These are phyloP conservation scores for Helleia helle DNA, from an alignment of 2,888 invertebrate species.

Conservation along the genomic window DNA sequence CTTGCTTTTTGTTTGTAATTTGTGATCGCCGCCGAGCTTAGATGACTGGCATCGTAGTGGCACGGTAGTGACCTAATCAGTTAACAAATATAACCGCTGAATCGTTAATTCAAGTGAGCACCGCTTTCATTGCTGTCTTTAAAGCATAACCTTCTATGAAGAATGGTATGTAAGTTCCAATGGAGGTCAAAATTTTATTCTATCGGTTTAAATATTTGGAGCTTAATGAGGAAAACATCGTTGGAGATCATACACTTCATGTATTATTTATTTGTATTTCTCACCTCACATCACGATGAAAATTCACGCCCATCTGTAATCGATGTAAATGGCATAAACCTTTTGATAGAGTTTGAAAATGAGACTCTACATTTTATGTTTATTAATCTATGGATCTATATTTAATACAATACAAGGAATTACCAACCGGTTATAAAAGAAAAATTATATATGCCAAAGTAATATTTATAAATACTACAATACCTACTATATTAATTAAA, in stretches of 20 bases:
- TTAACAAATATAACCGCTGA: conserved; percentile 21
- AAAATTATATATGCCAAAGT: too few relatives aligned
- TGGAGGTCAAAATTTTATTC: background rate
- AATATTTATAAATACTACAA: too few relatives aligned
- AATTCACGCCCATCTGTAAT: background rate
- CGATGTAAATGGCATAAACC: too few relatives aligned
- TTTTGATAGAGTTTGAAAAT: too few relatives aligned
- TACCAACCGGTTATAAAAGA: too few relatives aligned
- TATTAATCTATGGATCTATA: too few relatives aligned
- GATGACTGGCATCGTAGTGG: conserved; percentile 48
- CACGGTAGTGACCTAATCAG: conserved; percentile 25
- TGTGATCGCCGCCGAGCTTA: conserved; percentile 58
- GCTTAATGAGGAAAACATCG: background rate
- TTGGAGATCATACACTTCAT: background rate
- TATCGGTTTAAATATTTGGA: background rate
- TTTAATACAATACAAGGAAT: too few relatives aligned
- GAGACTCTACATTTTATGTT: too few relatives aligned
- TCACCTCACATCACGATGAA: background rate
- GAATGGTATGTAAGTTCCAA: background rate
- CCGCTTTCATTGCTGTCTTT: background rate
- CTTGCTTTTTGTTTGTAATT: conserved; percentile 67
- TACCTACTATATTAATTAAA: too few relatives aligned
- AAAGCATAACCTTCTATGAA: background rate
- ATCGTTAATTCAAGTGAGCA: background rate
- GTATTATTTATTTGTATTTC: background rate